phyloP scores from a whole-genome alignment of 2,888 invertebrate genomes.

The Cephalotes varians region DNA sequence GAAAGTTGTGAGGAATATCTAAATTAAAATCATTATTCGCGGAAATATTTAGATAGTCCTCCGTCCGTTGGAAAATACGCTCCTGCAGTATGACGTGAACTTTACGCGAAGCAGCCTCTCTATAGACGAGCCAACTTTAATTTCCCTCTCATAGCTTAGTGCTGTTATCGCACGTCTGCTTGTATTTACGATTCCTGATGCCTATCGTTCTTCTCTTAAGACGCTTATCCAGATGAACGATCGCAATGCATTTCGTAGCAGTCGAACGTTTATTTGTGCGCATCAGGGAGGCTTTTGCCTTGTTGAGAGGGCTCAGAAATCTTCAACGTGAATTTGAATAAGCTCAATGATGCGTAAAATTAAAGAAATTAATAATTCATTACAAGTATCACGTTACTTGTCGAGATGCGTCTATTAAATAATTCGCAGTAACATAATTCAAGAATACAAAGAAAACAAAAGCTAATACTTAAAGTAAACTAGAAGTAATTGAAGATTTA shows the following conservation, averaged over 20 bases:
- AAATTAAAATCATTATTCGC: slow-evolving; percentile 10
- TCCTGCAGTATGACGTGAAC: slow-evolving; percentile 23
- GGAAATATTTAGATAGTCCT: not conserved
- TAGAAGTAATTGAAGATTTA: not conserved
- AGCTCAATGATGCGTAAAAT: slow-evolving; percentile 6
- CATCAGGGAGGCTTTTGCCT: slow-evolving; percentile 12
- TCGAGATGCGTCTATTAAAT: not conserved
- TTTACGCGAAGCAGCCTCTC: slow-evolving; percentile 26
- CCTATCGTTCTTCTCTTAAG: slow-evolving; percentile 38
- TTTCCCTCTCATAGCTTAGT: slow-evolving; percentile 24
- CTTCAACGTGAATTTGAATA: not conserved
- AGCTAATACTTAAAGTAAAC: not conserved
- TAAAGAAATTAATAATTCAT: slow-evolving; percentile 10
- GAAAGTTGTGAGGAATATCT: not conserved
- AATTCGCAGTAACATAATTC: not conserved
- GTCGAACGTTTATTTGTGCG: slow-evolving; percentile 30
- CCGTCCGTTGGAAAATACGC: slow-evolving; percentile 5
- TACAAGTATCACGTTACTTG: not conserved
- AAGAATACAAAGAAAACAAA: not conserved
- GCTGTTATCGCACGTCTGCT: slow-evolving; percentile 35
- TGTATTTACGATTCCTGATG: slow-evolving; percentile 40
- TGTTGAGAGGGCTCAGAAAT: not conserved
- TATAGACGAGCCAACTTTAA: slow-evolving; percentile 38
- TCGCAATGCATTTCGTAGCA: slow-evolving; percentile 37
- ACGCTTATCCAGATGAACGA: slow-evolving; percentile 41